phyloP scores from a whole-genome alignment of 2,113 vertebrate species.

The Indicator indicator region DNA sequence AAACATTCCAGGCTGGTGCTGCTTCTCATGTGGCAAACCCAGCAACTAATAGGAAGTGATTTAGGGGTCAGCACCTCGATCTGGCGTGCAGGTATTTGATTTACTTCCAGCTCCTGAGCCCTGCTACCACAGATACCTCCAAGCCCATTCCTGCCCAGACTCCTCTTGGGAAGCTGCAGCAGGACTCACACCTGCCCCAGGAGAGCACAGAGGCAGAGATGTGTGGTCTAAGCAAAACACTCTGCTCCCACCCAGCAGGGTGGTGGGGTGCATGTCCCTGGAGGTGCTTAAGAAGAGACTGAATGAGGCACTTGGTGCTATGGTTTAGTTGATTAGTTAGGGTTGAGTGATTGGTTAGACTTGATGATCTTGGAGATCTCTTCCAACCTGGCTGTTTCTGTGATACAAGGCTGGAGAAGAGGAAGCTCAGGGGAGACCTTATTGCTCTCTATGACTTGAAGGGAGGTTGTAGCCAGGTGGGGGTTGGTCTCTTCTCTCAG shows the following conservation, averaged over 20 bases:
- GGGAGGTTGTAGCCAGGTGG: no score
- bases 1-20: not conserved
- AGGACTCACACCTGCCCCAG: not conserved
- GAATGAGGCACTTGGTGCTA: no score
- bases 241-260: not conserved
- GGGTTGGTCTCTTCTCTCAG: no score
- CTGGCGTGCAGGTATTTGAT: not conserved
- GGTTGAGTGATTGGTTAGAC: no score
- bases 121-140: not conserved
- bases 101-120: accelerated
- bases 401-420: no score
- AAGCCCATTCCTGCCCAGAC: not conserved
- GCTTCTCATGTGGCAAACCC: not conserved
- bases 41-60: not conserved
- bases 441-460: no score
- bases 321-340: no score
- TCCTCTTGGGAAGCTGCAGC: not conserved
- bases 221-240: not conserved
- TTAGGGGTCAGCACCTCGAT: not conserved
- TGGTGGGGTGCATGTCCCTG: no score
- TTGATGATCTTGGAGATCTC: no score
- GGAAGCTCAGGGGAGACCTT: no score
- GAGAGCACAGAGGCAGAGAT: not conserved
- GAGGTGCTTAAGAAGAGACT: no score
- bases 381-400: no score